Conservation (phyloP, 1,140 invertebrate species). For the Monomorium pharaonis region DNA sequence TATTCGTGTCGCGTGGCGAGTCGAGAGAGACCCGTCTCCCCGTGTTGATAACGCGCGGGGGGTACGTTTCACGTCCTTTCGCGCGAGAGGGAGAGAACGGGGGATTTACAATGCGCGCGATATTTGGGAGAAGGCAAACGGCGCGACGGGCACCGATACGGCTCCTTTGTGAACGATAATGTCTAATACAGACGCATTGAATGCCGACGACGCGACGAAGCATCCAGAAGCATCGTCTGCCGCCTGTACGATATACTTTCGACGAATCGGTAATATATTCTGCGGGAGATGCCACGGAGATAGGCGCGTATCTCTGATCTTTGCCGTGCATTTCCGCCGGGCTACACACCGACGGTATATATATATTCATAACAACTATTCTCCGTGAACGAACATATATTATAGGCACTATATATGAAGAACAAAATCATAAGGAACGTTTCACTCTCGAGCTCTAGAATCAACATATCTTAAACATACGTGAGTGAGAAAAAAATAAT, state of each 20-base stretch:
- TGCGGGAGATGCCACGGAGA: slow-evolving; percentile 24
- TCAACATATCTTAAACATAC: neutral
- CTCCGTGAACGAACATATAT: too few relatives aligned
- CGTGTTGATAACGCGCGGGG: slow-evolving; percentile 28
- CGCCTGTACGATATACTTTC: slow-evolving; percentile 52
- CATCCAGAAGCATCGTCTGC: slow-evolving; percentile 1
- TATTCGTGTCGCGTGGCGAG: slow-evolving; percentile 36
- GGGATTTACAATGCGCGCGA: slow-evolving; percentile 40
- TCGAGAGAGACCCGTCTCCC: neutral
- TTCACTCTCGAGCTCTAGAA: neutral
- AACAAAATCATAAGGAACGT: neutral
- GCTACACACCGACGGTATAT: neutral
- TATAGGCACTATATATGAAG: neutral
- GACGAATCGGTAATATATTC: slow-evolving; percentile 53
- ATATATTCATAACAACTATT: slow-evolving; percentile 36
- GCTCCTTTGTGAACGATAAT: slow-evolving; percentile 50
- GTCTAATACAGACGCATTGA: slow-evolving; percentile 50
- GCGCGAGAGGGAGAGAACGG: neutral
- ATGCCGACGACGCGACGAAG: slow-evolving; percentile 39
- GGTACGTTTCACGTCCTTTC: neutral
- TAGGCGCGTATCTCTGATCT: slow-evolving; percentile 41
- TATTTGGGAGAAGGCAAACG: neutral
- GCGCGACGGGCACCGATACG: slow-evolving; percentile 24
- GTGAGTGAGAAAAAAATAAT: neutral
- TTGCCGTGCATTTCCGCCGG: neutral